Conservation (phyloP, 2,888 invertebrate species). For the Leucoma salicis region DNA sequence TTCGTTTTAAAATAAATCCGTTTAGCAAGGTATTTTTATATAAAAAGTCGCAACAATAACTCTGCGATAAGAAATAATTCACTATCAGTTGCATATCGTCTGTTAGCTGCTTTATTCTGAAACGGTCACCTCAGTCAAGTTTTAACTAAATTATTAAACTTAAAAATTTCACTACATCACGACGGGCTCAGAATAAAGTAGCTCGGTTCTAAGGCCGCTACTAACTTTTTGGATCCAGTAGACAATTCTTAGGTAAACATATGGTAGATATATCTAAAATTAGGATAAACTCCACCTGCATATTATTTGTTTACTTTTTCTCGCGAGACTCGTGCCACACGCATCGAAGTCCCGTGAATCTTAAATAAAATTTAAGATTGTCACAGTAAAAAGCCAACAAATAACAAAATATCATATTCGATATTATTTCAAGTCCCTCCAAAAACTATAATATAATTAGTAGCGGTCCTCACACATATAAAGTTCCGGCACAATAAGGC, state of each 20-base stretch:
- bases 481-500: conserved; percentile 79
- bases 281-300: conserved; percentile 22
- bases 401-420: conserved; percentile 31
- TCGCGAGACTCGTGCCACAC: conserved; percentile 26
- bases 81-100: conserved; percentile 62
- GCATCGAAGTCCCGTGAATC: conserved; percentile 26
- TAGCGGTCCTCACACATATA: conserved; percentile 50
- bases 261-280: conserved; percentile 25
- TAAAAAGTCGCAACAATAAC: conserved; percentile 67
- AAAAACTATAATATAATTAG: conserved; percentile 42
- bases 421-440: conserved; percentile 16
- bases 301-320: conserved; percentile 34
- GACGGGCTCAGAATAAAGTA: conserved; percentile 50
- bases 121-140: conserved; percentile 57
- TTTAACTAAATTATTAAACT: conserved; percentile 64
- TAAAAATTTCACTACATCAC: conserved; percentile 60
- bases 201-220: conserved; percentile 50
- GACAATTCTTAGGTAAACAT: conserved; percentile 24
- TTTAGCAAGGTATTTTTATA: conserved; percentile 31
- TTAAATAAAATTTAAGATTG: conserved; percentile 36
- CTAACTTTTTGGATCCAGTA: conserved; percentile 43
- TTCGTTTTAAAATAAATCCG: conserved; percentile 54
- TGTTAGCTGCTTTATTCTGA: conserved; percentile 56
- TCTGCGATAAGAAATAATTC: conserved; percentile 65
- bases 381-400: conserved; percentile 36